Conservation (phyloP, 2,797 vertebrate species). For the Emys orbicularis region DNA sequence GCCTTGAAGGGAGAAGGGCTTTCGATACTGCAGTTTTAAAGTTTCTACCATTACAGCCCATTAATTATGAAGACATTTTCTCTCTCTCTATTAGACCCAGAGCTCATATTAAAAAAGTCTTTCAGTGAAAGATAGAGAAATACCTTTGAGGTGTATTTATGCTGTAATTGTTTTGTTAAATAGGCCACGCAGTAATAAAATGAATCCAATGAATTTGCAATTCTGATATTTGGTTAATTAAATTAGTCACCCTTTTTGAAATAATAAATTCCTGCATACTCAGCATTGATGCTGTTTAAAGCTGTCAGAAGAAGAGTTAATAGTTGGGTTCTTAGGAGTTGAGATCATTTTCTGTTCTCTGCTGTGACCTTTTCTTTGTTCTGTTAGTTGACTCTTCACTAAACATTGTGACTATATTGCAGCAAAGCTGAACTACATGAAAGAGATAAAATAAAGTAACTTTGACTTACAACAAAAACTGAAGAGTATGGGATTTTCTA, state of each 20-base stretch:
- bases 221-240: neutral
- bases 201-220: neutral
- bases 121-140: neutral
- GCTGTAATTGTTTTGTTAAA: slow-evolving; percentile 6
- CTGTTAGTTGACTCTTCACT: neutral
- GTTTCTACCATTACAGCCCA: neutral
- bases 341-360: slow-evolving; percentile 2
- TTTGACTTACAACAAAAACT: neutral
- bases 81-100: neutral
- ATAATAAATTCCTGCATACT: neutral
- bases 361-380: neutral
- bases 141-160: slow-evolving; percentile 37
- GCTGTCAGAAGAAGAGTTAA: neutral
- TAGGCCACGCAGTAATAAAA: slow-evolving; percentile 14
- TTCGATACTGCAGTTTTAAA: slow-evolving; percentile 21
- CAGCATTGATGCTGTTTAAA: neutral
- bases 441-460: neutral
- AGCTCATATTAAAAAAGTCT: neutral
- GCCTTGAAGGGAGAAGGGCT: neutral
- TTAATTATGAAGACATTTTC: slow-evolving; percentile 19
- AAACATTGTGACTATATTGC: neutral
- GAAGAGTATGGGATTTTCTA: neutral
- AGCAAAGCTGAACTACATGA: neutral
- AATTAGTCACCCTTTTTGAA: slow-evolving; percentile 11
- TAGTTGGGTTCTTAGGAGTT: neutral